These are phyloP conservation scores for Cerastoderma edule DNA, from an alignment of 2,888 invertebrate species.

Conservation along the genomic window DNA sequence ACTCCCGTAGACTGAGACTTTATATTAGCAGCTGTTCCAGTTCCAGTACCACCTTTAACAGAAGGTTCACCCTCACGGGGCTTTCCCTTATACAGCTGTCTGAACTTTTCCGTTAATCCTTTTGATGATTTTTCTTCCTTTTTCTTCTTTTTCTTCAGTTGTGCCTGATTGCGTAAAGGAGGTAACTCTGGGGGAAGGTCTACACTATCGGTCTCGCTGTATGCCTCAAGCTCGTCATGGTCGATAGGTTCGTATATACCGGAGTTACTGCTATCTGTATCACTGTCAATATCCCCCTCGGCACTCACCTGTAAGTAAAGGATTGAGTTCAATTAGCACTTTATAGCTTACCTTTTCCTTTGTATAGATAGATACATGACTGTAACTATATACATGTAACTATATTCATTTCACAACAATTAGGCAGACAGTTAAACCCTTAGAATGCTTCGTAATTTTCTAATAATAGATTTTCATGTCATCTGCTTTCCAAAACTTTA, in stretches of 20 bases:
- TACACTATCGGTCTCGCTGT: slow-evolving; percentile 54
- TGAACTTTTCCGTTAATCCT: slow-evolving; percentile 48
- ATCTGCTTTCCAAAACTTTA: too few relatives aligned
- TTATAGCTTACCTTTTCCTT: too few relatives aligned
- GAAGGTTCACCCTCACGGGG: slow-evolving; percentile 24
- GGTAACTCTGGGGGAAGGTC: slow-evolving; percentile 58
- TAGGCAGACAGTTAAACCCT: too few relatives aligned
- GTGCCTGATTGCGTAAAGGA: slow-evolving; percentile 40
- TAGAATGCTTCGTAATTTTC: too few relatives aligned
- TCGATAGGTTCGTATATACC: slow-evolving; percentile 67
- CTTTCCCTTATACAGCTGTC: slow-evolving; percentile 47
- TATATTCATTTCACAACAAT: too few relatives aligned
- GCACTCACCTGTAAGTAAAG: slow-evolving; percentile 6
- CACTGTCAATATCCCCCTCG: slow-evolving; percentile 66
- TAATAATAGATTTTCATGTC: too few relatives aligned
- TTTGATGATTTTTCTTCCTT: slow-evolving; percentile 50
- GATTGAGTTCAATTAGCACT: too few relatives aligned
- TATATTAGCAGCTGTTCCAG: slow-evolving; percentile 6
- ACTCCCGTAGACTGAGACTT: slow-evolving; percentile 33
- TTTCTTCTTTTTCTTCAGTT: slow-evolving; percentile 62
- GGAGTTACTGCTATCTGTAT: slow-evolving; percentile 64
- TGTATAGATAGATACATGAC: too few relatives aligned
- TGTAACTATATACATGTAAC: too few relatives aligned
- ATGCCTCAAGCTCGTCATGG: slow-evolving; percentile 21
- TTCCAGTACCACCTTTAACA: slow-evolving; percentile 13